These are phyloP conservation scores for Prenolepis imparis DNA, from an alignment of 2,888 invertebrate species.

Conservation along the genomic window DNA sequence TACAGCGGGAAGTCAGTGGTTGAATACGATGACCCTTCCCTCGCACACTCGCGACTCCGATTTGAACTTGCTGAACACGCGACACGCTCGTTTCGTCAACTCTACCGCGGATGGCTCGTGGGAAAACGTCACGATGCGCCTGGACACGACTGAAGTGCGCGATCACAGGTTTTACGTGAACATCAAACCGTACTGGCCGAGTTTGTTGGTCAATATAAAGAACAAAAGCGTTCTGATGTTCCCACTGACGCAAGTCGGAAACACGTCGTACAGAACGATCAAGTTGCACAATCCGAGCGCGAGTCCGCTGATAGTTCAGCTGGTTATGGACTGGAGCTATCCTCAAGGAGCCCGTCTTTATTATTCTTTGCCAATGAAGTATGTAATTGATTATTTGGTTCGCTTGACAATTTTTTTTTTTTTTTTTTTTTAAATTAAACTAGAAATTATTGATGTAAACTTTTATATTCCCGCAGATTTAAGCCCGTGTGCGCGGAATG, in stretches of 20 bases:
- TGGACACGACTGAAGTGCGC: slow-evolving; percentile 92
- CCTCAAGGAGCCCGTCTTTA: slow-evolving; percentile 89
- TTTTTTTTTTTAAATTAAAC: too few relatives aligned
- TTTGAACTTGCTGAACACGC: slow-evolving; percentile 89
- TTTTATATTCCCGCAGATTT: slow-evolving; percentile 75
- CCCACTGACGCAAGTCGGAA: slow-evolving; percentile 92
- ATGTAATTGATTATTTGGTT: slow-evolving; percentile 68
- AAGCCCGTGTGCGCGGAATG: slow-evolving; percentile 82
- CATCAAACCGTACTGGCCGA: slow-evolving; percentile 91
- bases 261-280: slow-evolving; percentile 89
- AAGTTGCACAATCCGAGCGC: slow-evolving; percentile 92
- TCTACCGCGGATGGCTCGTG: slow-evolving; percentile 86
- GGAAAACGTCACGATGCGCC: slow-evolving; percentile 91
- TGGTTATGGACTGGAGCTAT: slow-evolving; percentile 91
- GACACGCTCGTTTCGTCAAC: slow-evolving; percentile 89
- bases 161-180: slow-evolving; percentile 90
- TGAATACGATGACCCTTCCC: slow-evolving; percentile 89
- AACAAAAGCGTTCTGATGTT: slow-evolving; percentile 88
- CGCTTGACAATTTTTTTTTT: background rate
- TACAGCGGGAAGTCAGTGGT: slow-evolving; percentile 90
- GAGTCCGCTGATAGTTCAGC: slow-evolving; percentile 91
- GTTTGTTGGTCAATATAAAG: slow-evolving; percentile 84
- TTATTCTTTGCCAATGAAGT: slow-evolving; percentile 87
- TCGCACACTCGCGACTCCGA: slow-evolving; percentile 91
- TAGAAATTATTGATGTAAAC: background rate